A percentile compares a stretch with the other conserved stretches of the same genome.
Evolutionary conservation across 2,888 invertebrate genomes (phyloP).

Genomic region (Cryptosula pallasiana): DNA sequence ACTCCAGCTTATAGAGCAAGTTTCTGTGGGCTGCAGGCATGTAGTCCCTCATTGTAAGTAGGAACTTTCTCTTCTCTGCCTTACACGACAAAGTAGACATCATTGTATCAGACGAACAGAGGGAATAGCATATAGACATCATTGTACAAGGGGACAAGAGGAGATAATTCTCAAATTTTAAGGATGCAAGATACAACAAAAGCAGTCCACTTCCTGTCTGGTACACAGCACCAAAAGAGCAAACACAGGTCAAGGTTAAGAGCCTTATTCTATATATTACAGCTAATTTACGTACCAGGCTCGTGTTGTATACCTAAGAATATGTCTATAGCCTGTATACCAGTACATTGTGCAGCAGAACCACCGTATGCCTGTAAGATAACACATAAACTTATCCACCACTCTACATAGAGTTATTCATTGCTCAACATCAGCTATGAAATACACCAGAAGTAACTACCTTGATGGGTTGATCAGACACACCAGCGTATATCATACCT

Average conservation of each 20-base stretch:
- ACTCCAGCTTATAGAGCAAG: background rate
- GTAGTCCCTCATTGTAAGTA: background rate
- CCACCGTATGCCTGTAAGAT: background rate
- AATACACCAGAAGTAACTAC: background rate
- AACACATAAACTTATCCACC: too few species aligned
- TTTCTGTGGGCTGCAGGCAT: background rate
- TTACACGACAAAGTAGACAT: too few species aligned
- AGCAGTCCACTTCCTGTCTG: too few species aligned
- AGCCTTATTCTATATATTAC: background rate
- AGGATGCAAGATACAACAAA: too few species aligned
- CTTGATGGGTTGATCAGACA: constrained; percentile 16
- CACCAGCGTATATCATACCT: constrained; percentile 10
- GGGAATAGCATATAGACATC: too few species aligned
- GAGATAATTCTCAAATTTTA: too few species aligned
- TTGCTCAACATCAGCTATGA: too few species aligned
- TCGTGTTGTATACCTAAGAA: background rate
- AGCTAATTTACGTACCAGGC: background rate
- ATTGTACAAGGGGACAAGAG: too few species aligned
- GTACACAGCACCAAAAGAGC: too few species aligned
- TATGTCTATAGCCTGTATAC: constrained; percentile 10
- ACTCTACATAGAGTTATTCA: too few species aligned
- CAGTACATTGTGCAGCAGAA: constrained; percentile 7
- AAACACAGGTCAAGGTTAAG: too few species aligned
- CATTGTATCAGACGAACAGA: too few species aligned
- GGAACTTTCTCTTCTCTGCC: background rate